Conservation (phyloP, 2,888 invertebrate species). For the Melanotus villosus region DNA sequence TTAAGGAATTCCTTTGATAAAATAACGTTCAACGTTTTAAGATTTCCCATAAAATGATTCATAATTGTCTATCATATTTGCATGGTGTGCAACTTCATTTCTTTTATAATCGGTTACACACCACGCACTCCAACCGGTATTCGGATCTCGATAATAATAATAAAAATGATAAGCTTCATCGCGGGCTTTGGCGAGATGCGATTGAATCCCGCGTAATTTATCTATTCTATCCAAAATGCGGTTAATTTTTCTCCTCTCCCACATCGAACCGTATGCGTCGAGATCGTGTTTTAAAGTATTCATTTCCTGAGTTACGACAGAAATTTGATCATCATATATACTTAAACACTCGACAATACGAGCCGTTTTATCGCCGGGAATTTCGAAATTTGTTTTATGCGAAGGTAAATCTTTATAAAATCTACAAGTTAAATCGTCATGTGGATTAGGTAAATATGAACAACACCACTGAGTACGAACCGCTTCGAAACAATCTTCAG, state of each 20-base stretch:
- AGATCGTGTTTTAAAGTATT: constrained; percentile 5
- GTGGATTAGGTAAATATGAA: constrained; percentile 37
- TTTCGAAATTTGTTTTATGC: background rate
- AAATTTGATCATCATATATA: constrained; percentile 20
- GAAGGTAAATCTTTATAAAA: constrained; percentile 1
- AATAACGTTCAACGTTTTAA: no score
- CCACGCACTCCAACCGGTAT: no score
- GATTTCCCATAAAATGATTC: no score
- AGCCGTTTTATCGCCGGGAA: background rate
- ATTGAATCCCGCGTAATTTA: background rate
- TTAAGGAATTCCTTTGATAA: no score
- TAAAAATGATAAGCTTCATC: constrained; percentile 29
- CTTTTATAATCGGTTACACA: background rate
- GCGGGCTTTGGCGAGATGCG: background rate
- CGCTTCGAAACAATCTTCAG: constrained; percentile 41
- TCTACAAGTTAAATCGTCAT: constrained; percentile 37
- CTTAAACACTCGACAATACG: background rate
- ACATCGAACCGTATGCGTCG: background rate
- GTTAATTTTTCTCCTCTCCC: constrained; percentile 2
- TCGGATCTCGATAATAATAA: background rate
- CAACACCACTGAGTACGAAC: constrained; percentile 37
- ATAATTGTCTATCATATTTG: no score
- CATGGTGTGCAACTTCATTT: background rate
- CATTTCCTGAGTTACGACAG: background rate
- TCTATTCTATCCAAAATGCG: background rate